phyloP scores from a whole-genome alignment of 2,888 invertebrate genomes.

The Eupeodes luniger region DNA sequence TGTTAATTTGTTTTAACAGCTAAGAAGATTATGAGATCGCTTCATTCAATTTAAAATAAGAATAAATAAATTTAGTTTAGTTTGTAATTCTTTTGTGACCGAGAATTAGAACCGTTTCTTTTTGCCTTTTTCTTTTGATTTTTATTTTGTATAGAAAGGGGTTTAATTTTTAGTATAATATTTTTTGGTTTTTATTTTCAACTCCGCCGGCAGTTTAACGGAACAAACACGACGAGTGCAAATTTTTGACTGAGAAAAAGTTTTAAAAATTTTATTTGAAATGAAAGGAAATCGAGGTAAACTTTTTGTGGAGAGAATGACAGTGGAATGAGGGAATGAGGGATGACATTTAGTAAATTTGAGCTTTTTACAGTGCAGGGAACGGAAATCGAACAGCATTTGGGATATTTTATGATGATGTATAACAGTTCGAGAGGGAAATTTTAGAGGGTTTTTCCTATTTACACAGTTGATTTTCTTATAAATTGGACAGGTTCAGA shows the following conservation, averaged over 20 bases:
- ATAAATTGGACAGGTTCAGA: no score
- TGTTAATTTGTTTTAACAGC: conserved; percentile 42
- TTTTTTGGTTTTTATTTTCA: not conserved
- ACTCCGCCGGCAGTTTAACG: conserved; percentile 26
- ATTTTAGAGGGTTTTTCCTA: no score
- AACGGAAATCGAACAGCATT: not conserved
- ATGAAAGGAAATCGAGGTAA: not conserved
- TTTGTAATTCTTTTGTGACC: not conserved
- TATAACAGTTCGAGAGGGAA: conserved; percentile 4
- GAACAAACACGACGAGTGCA: conserved; percentile 74
- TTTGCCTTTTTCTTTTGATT: not conserved
- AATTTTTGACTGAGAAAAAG: conserved; percentile 76
- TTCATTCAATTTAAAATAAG: conserved; percentile 55
- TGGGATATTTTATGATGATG: not conserved
- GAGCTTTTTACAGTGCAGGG: conserved; percentile 40
- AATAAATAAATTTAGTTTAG: conserved; percentile 17
- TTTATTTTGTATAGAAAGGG: not conserved
- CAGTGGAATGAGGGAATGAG: conserved; percentile 15
- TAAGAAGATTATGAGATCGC: conserved; percentile 52
- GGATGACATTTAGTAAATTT: conserved; percentile 39
- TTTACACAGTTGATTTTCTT: no score
- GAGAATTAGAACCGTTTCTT: not conserved
- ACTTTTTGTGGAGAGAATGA: conserved; percentile 25
- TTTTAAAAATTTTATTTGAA: conserved; percentile 20
- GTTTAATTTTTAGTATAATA: not conserved